Percentiles rank a stretch among this genome's conserved stretches.
phyloP scores from a whole-genome alignment of 2,797 vertebrate species.

The Sebastes flavidus region DNA sequence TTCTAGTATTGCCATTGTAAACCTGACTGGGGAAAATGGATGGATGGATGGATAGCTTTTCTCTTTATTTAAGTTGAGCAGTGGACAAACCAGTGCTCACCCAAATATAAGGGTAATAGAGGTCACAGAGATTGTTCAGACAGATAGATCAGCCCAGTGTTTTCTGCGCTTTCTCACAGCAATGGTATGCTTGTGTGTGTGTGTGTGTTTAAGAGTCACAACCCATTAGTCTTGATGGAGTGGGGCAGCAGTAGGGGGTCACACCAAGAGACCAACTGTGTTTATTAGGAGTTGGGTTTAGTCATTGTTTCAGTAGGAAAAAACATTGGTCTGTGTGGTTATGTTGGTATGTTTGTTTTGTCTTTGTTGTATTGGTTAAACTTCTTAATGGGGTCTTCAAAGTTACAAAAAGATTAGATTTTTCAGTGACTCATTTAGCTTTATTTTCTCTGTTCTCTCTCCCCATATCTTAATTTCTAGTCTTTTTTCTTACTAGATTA shows the following conservation, averaged over 20 bases:
- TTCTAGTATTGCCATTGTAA: background rate
- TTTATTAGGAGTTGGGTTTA: slow-evolving; percentile 37
- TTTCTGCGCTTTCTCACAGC: slow-evolving; percentile 25
- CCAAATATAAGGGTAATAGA: slow-evolving; percentile 32
- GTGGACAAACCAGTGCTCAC: background rate
- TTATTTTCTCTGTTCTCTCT: background rate
- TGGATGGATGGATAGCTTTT: background rate
- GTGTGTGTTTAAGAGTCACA: slow-evolving; percentile 47
- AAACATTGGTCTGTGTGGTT: background rate
- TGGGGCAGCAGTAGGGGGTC: slow-evolving; percentile 45
- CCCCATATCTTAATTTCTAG: background rate
- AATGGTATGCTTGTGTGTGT: slow-evolving; percentile 19
- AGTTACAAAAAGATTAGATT: background rate
- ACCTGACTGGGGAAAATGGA: background rate
- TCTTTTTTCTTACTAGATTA: background rate
- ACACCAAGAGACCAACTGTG: slow-evolving; percentile 29
- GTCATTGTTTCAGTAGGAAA: slow-evolving; percentile 22
- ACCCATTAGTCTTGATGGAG: slow-evolving; percentile 65
- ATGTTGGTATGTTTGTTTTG: background rate
- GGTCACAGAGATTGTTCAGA: slow-evolving; percentile 31
- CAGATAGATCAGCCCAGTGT: slow-evolving; percentile 29
- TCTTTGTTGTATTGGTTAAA: background rate
- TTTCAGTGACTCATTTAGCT: background rate
- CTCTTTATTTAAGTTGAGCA: background rate
- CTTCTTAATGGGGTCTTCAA: background rate